Percentiles rank a stretch among this genome's conserved stretches.
Conservation (phyloP, 2,113 vertebrate genomes). For the Trachemys scripta region DNA sequence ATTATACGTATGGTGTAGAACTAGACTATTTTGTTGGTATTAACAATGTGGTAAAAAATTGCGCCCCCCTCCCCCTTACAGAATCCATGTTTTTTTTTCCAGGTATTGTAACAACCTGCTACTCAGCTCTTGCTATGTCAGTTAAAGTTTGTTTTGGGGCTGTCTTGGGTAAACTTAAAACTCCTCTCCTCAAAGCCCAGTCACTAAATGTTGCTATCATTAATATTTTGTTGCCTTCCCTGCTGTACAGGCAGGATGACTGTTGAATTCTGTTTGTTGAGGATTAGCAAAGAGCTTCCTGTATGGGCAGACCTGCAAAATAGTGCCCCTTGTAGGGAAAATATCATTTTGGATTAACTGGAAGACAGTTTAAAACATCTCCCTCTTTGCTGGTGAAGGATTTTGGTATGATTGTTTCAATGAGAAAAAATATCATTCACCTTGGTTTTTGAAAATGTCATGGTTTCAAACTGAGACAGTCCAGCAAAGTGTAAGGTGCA, state of each 20-base stretch:
- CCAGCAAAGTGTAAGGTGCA: not conserved
- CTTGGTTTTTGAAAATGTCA: not conserved
- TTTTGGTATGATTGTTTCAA: not conserved
- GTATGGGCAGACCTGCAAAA: not conserved
- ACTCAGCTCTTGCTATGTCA: not conserved
- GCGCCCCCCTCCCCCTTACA: not conserved
- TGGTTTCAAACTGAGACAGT: not conserved
- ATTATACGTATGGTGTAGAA: not conserved
- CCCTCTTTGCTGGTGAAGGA: not conserved
- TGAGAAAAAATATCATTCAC: not conserved
- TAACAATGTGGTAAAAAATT: not conserved
- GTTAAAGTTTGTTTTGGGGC: not conserved
- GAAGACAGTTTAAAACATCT: not conserved
- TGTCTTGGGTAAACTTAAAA: not conserved
- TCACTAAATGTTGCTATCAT: not conserved
- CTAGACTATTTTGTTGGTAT: not conserved
- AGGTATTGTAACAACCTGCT: not conserved
- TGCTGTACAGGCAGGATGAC: not conserved
- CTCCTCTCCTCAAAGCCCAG: not conserved
- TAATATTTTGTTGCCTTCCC: not conserved
- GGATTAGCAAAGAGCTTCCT: not conserved
- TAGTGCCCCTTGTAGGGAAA: not conserved
- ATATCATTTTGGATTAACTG: not conserved
- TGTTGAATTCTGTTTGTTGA: not conserved
- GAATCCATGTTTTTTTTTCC: not conserved